Conservation (phyloP, 2,888 invertebrate species). For the Campoplex nolae region DNA sequence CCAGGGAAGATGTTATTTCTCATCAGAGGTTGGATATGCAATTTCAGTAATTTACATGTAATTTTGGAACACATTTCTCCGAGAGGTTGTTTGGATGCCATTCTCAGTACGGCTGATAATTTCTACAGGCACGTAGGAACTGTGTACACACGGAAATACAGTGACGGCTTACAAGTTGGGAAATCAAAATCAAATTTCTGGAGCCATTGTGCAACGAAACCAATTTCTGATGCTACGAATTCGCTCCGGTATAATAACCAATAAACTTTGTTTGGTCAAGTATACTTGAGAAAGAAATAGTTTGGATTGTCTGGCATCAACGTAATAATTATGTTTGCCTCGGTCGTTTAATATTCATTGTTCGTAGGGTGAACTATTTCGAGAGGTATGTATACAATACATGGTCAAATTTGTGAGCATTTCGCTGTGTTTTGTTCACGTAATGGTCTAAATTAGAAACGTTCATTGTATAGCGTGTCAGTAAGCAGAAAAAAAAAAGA, state of each 20-base stretch:
- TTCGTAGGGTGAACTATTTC: neutral
- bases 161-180: neutral
- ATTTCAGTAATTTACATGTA: neutral
- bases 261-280: conserved; percentile 25
- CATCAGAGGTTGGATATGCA: neutral
- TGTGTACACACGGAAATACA: conserved; percentile 9
- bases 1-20: neutral
- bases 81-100: conserved; percentile 14
- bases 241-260: conserved; percentile 25
- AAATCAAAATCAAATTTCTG: conserved; percentile 14
- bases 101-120: conserved; percentile 1
- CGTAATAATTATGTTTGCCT: conserved; percentile 3
- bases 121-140: conserved; percentile 34
- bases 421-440: neutral
- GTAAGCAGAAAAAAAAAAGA: neutral
- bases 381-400: neutral
- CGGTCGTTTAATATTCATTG: conserved; percentile 6
- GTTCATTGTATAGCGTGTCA: neutral
- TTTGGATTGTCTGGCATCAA: neutral
- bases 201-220: neutral
- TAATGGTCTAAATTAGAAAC: neutral
- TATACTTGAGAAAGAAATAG: conserved; percentile 16
- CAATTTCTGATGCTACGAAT: conserved; percentile 20
- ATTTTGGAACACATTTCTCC: neutral
- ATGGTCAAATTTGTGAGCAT: conserved; percentile 2